Base-by-base conservation (phyloP, 2,113 vertebrate species). In the Aplodontia rufa region DNA sequence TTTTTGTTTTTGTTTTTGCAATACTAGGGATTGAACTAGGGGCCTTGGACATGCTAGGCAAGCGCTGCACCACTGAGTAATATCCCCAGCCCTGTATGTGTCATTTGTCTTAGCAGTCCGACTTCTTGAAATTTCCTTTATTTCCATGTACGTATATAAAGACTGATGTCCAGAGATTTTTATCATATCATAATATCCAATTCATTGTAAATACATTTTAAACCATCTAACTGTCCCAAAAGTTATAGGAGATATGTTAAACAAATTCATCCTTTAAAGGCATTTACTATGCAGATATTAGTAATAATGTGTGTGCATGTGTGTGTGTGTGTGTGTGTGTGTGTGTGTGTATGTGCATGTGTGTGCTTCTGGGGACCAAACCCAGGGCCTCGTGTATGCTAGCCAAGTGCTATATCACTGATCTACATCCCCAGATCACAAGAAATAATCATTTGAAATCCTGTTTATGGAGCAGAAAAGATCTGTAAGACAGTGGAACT, bases 371-470 rank as follows among this genome's bases (percentile, higher is more conserved):
- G 5, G 13, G 6, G 19, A 68, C 19, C 32, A 19, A 68, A 68
- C 16, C 32, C 64, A 68, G 64, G 64, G 64, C 7, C 6, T 68
- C 35, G 16, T 68, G 16, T 16, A 68, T 68, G 30, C 64, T n/a
- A 68, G 35, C 32, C 32, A 68, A 68, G 35, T n/a, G 35, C 35
- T 68, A 2, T n/a, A n/a, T 16, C 64, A 68, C 64, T 68, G 64
- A 68, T 17, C 64, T 20, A 68, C 35, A 68, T 68, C 35, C 30
- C 64, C 64, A 68, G 35, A 6, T n/a, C 64, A 68, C 17, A 82
- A 45, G n/a, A 47, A 87, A 94, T 93, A 69, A 94, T 51, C 35
- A 85, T 81, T 81, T 83, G 76, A 89, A 93, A 71, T 93, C 68
- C 11, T 37, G 8, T 66, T 83, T 83, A 88, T 24, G 79, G 42